These are phyloP conservation scores for Spheniscus humboldti DNA, from an alignment of 2,797 vertebrate genomes.

Conservation along the genomic window DNA sequence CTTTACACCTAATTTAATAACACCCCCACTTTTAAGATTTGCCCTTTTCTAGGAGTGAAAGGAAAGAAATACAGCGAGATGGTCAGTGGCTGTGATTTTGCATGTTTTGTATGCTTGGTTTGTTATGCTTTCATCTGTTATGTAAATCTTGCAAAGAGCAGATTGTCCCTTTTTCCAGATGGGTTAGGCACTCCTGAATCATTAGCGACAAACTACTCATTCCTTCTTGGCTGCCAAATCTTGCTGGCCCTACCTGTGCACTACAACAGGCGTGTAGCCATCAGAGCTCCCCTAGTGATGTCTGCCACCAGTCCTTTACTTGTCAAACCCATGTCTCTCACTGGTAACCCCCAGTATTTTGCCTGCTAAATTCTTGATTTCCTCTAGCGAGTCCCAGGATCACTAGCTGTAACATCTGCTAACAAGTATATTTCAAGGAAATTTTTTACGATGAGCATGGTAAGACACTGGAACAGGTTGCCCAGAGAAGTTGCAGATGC, in stretches of 20 bases:
- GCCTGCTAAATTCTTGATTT: neutral
- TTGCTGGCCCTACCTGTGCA: neutral
- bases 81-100: neutral
- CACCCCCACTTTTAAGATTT: neutral
- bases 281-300: neutral
- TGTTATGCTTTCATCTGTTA: neutral
- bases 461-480: neutral
- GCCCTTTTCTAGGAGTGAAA: neutral
- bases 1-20: too few relatives aligned
- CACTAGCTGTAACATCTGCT: neutral
- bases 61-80: neutral
- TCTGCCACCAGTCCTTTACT: neutral
- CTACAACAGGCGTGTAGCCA: neutral
- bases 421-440: neutral
- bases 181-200: neutral
- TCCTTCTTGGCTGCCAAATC: neutral
- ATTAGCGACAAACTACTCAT: neutral
- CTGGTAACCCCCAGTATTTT: neutral
- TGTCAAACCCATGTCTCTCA: neutral
- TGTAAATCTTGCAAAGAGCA: neutral
- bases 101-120: neutral
- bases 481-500: too few relatives aligned
- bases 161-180: neutral
- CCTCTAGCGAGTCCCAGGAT: neutral
- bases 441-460: neutral